These are phyloP conservation scores for Alligator sinensis DNA, from an alignment of 2,113 vertebrate genomes.

Conservation along the genomic window DNA sequence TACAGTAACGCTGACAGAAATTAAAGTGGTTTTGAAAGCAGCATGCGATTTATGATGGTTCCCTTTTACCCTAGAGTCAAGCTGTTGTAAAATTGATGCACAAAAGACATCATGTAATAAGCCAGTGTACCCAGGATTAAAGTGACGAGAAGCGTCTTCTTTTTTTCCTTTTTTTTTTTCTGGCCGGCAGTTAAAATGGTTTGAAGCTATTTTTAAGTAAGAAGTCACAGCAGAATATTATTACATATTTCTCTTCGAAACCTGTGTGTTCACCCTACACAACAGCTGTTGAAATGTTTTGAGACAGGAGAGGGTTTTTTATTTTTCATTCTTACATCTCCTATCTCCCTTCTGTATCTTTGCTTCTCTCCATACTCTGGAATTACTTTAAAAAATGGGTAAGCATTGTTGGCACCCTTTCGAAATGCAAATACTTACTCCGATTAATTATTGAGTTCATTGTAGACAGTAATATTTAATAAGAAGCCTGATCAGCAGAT, in stretches of 20 bases:
- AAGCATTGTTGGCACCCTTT: constrained; percentile 47
- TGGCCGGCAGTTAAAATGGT: constrained; percentile 48
- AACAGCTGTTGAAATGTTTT: constrained; percentile 29
- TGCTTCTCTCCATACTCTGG: not conserved
- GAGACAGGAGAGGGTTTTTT: not conserved
- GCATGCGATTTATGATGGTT: constrained; percentile 80
- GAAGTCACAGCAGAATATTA: constrained; percentile 62
- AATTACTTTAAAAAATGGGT: constrained; percentile 44
- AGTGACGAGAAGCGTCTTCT: constrained; percentile 69
- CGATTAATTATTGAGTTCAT: constrained; percentile 58
- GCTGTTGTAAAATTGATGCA: constrained; percentile 82
- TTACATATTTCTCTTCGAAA: constrained; percentile 53
- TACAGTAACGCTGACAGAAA: constrained; percentile 81
- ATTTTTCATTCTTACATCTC: constrained; percentile 24
- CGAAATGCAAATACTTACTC: not conserved
- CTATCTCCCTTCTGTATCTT: not conserved
- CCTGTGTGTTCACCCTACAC: not conserved
- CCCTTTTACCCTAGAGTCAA: constrained; percentile 81
- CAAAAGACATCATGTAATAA: constrained; percentile 81
- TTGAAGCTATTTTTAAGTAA: constrained; percentile 63
- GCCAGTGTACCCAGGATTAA: constrained; percentile 70
- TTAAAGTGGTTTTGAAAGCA: constrained; percentile 87
- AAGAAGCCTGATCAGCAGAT: constrained; percentile 46
- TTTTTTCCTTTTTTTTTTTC: constrained; percentile 25
- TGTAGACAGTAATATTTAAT: constrained; percentile 62